phyloP scores from a whole-genome alignment of 2,113 vertebrate species.

The Toxostoma redivivum region DNA sequence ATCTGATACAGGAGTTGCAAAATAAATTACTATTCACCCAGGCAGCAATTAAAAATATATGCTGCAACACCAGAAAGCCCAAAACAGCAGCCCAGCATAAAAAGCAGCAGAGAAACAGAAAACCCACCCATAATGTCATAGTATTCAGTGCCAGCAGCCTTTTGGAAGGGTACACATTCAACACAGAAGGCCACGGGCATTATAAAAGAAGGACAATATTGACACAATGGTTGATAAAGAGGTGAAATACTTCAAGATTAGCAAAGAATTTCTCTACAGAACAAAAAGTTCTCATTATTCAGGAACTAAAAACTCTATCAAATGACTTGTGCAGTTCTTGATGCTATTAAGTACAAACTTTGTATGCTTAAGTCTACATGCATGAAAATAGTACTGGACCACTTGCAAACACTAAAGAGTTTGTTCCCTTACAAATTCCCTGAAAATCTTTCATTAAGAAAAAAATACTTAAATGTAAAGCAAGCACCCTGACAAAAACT shows the following conservation, averaged over 20 bases:
- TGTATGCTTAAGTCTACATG: background rate
- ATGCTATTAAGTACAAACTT: background rate
- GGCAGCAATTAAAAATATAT: background rate
- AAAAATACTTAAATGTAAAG: background rate
- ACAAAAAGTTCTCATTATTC: background rate
- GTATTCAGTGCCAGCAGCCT: background rate
- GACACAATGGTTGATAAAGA: background rate
- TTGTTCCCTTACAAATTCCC: background rate
- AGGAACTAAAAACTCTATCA: background rate
- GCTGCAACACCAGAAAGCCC: background rate
- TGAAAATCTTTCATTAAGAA: background rate
- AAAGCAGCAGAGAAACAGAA: background rate
- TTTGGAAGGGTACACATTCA: background rate
- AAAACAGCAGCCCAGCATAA: background rate
- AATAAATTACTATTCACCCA: background rate
- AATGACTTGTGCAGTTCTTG: background rate
- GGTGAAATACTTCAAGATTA: background rate
- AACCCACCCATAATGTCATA: background rate
- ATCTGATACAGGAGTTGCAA: background rate
- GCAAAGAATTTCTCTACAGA: background rate
- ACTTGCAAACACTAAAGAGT: background rate
- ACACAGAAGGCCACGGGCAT: background rate
- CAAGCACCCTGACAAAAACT: background rate
- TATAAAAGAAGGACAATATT: background rate
- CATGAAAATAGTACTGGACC: background rate